Conservation (phyloP, 2,113 vertebrate genomes). For the Callithrix jacchus region DNA sequence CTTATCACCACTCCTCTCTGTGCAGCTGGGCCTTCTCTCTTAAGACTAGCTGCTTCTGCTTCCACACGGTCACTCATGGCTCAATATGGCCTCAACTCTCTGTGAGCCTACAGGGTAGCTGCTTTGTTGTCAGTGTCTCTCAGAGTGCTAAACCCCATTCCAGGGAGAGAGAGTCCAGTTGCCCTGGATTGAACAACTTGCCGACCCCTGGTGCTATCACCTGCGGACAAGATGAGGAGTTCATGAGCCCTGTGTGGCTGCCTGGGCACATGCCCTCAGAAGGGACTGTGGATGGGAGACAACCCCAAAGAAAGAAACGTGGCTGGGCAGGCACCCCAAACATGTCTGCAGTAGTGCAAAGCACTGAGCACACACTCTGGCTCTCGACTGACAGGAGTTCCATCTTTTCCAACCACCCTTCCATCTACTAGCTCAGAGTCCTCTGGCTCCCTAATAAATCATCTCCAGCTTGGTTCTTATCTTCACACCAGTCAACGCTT, state of each 20-base stretch:
- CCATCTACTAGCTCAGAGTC: too few relatives aligned
- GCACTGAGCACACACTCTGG: background rate
- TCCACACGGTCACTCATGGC: background rate
- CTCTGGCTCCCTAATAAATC: background rate
- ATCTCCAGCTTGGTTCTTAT: background rate
- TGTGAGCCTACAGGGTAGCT: accelerated
- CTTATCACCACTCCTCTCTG: background rate
- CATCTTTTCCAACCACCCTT: background rate
- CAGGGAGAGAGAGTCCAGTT: background rate
- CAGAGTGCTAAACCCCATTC: background rate
- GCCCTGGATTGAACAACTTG: background rate
- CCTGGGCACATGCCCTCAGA: background rate
- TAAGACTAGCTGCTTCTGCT: background rate
- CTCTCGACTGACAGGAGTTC: background rate
- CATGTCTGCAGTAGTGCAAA: background rate
- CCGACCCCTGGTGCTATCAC: background rate
- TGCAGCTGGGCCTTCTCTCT: background rate
- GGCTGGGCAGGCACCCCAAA: background rate
- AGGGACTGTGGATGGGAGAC: background rate
- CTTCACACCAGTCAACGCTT: background rate
- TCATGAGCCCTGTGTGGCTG: background rate
- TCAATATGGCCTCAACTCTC: background rate
- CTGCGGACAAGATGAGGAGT: background rate
- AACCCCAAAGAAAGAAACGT: background rate
- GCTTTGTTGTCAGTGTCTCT: background rate